Evolutionary conservation across 1,140 invertebrate genomes (phyloP).

Genomic region (Aphis gossypii): DNA sequence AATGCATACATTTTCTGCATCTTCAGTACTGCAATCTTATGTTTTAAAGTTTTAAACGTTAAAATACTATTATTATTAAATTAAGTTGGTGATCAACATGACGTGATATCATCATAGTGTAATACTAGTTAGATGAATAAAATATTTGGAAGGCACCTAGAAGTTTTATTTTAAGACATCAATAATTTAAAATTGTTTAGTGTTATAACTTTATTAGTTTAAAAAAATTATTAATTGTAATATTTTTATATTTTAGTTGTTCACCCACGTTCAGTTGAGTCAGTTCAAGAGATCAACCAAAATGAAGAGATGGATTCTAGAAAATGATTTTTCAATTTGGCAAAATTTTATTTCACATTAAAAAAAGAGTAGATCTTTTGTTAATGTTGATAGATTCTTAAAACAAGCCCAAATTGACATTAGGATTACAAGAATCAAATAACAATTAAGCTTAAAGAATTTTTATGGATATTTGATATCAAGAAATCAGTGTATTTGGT

Average conservation of each 20-base stretch:
- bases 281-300: constrained; percentile 22
- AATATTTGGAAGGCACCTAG: background rate
- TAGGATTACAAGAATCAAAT: constrained; percentile 50
- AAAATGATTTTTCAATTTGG: constrained; percentile 23
- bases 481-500: constrained; percentile 34
- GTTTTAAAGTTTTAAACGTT: background rate
- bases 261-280: constrained; percentile 44
- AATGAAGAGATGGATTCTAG: constrained; percentile 17
- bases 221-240: background rate
- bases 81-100: background rate
- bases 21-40: background rate
- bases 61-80: background rate
- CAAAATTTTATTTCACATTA: background rate
- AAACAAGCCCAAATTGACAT: constrained; percentile 37
- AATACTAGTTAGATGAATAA: background rate
- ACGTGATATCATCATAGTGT: background rate
- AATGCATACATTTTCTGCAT: background rate
- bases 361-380: constrained; percentile 22
- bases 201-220: background rate
- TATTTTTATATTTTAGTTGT: constrained; percentile 32
- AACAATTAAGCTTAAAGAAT: constrained; percentile 48
- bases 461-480: constrained; percentile 20
- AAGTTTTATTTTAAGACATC: background rate
- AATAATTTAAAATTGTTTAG: background rate
- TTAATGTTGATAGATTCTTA: constrained; percentile 14